Conservation (phyloP, 2,797 vertebrate species). For the Chlorospingus semifuscus region DNA sequence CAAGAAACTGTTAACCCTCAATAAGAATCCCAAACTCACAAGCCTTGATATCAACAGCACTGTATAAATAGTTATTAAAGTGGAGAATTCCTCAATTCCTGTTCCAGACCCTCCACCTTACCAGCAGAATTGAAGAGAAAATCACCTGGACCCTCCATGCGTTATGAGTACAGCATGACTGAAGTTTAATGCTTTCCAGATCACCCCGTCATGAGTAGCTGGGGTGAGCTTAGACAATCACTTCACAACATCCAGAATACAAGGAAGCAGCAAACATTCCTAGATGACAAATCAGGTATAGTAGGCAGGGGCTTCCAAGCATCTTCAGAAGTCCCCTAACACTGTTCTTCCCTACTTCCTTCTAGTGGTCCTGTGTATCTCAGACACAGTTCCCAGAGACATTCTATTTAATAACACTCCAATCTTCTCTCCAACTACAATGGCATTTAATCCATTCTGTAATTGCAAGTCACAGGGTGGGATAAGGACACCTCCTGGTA, state of each 20-base stretch:
- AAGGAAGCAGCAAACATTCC: not conserved
- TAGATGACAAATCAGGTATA: not conserved
- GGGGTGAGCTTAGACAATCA: not conserved
- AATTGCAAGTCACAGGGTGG: not conserved
- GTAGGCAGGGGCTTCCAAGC: not conserved
- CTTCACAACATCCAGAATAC: not conserved
- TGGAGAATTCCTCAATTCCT: not conserved
- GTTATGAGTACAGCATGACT: not conserved
- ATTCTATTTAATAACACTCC: not conserved
- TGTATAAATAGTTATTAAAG: not conserved
- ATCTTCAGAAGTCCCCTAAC: not conserved
- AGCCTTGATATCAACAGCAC: not conserved
- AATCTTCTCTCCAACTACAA: not conserved
- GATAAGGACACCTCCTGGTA: not conserved
- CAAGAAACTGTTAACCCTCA: not conserved
- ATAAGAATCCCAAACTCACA: not conserved
- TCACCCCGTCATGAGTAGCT: not conserved
- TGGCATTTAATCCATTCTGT: not conserved
- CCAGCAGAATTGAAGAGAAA: not conserved
- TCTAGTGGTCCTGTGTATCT: not conserved
- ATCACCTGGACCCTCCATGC: too few relatives aligned
- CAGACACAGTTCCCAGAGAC: not conserved
- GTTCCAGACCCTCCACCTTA: not conserved
- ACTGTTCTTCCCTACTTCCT: not conserved
- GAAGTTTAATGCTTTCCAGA: not conserved